Evolutionary conservation across 2,113 vertebrate genomes (phyloP), one percentile per base, ranked within the genome.

Genomic region (Syngnathus scovelli): DNA sequence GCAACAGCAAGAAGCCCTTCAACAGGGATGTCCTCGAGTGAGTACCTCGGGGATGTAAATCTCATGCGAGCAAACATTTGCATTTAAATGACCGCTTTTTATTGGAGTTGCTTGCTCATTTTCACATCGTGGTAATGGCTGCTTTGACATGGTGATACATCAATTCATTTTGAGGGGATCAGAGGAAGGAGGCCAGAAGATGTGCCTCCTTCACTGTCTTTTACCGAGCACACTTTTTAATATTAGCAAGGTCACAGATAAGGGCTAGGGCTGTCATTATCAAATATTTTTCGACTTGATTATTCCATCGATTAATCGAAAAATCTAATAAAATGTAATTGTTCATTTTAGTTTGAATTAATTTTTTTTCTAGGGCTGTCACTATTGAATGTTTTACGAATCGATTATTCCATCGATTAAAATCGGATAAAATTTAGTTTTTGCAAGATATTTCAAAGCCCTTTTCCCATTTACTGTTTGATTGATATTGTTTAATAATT

Each of bases 1-100:
- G 97, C 27, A 98, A 97, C 91, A 98, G 94, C 94, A 98, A 99
- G 92, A 98, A 97, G 82, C 95, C 94, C 64, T 99, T 99, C 92
- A 99, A 98, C 92, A 93, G 93, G 39, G 95, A 99, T 0, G 95
- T 98, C 27, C 86, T 99, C 1, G 97, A 99, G 97, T 99, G 90
- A 99, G 97, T 95, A 23, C 52, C 52, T 19, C 18, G 18, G 18
- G 18, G 48, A 49, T 49, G 48, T 23, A 55, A 55, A 55, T 55
- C 52, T 55, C 21, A 56, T 11, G 4, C 11, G 5, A 23, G 23
- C 54, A 15, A 56, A 7, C 5, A 7, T 33, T 56, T 56, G 49
- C 23, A 33, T 33, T 56, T 23, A 36, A 52, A 52, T 52, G 49
- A 52, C 49, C 49, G 2, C 7, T 52, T 52, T 52, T n/a, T n/a